phyloP scores from a whole-genome alignment of 2,888 invertebrate genomes.

The Callimorpha dominula region DNA sequence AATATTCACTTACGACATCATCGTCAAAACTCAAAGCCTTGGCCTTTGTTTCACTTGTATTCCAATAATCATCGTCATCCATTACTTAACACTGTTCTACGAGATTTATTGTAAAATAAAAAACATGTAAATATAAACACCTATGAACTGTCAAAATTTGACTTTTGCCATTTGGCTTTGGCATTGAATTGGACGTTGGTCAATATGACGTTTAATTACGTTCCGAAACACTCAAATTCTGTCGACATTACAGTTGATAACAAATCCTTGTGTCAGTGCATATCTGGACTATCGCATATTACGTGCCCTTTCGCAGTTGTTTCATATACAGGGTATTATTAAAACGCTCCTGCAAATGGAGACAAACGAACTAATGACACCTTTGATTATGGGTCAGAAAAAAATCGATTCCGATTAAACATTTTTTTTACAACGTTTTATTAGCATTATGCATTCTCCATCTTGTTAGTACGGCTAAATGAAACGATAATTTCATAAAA shows the following conservation, averaged over 20 bases:
- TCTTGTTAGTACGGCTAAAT: too few species aligned
- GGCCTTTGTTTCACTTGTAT: conserved; percentile 90
- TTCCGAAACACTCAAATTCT: neutral
- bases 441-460: too few species aligned
- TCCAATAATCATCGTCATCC: conserved; percentile 92
- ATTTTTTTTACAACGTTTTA: too few species aligned
- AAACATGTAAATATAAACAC: conserved; percentile 12
- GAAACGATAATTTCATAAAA: too few species aligned
- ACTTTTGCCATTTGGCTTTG: neutral
- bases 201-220: neutral
- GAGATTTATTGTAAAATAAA: neutral
- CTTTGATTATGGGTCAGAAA: too few species aligned
- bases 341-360: too few species aligned
- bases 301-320: too few species aligned
- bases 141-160: conserved; percentile 16
- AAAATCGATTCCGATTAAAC: too few species aligned
- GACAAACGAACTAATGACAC: too few species aligned
- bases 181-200: neutral
- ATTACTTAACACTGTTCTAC: conserved; percentile 19
- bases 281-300: too few species aligned
- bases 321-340: too few species aligned
- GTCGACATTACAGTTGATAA: neutral
- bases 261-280: too few species aligned
- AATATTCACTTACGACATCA: conserved; percentile 86
- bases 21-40: conserved; percentile 93